These are phyloP conservation scores for Hyphantria cunea DNA, from an alignment of 1,140 invertebrate genomes.

Conservation along the genomic window DNA sequence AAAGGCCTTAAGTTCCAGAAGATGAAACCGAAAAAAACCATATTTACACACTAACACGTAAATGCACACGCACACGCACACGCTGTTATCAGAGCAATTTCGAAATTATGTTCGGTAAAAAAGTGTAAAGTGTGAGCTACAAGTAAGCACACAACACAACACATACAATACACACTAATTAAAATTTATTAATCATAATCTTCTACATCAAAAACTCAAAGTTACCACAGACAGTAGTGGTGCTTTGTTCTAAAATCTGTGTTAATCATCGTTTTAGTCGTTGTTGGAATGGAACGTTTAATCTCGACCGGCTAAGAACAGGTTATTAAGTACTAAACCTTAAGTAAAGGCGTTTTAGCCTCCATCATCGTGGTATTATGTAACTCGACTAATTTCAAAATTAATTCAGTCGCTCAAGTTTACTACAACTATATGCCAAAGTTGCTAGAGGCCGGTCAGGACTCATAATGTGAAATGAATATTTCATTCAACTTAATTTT, in stretches of 20 bases:
- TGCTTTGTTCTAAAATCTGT: constrained; percentile 11
- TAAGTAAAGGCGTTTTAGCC: constrained; percentile 24
- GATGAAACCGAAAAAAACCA: too few relatives aligned
- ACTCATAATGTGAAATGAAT: constrained; percentile 19
- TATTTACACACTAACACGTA: too few relatives aligned
- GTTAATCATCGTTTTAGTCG: constrained; percentile 24
- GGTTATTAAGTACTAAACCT: constrained; percentile 33
- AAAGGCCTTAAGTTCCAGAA: too few relatives aligned
- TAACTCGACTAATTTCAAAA: constrained; percentile 30
- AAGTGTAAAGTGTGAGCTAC: too few relatives aligned
- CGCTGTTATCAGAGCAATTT: too few relatives aligned
- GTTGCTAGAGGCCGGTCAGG: constrained; percentile 6
- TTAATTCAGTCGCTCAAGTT: constrained; percentile 18
- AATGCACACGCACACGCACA: too few relatives aligned
- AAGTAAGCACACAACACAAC: too few relatives aligned
- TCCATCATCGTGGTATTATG: constrained; percentile 21
- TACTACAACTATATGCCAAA: constrained; percentile 23
- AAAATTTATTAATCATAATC: too few relatives aligned
- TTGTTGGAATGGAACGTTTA: constrained; percentile 27
- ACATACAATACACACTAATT: too few relatives aligned
- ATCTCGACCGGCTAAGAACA: constrained; percentile 24
- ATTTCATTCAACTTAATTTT: constrained; percentile 5
- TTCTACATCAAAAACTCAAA: not conserved
- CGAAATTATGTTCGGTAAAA: too few relatives aligned
- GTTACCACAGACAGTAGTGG: not conserved